Evolutionary conservation across 2,797 vertebrate species (phyloP).

Genomic region (Xenentodon cancila): DNA sequence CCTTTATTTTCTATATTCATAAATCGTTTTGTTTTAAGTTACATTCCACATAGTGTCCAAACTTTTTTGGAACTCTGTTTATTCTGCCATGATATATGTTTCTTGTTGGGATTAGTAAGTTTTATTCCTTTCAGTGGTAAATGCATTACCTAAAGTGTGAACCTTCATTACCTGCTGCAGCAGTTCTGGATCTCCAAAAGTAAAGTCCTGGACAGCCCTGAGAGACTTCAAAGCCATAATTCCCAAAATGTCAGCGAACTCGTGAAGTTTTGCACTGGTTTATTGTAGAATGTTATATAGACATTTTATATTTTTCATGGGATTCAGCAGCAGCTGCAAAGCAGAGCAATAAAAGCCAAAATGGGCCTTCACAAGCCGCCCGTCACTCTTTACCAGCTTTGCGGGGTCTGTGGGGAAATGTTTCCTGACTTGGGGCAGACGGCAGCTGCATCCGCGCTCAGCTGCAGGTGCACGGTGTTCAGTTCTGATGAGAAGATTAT

Average conservation of each 20-base stretch:
- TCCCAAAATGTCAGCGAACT: background rate
- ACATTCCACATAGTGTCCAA: too few relatives aligned
- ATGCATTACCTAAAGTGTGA: too few relatives aligned
- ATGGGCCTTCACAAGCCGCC: slow-evolving; percentile 11
- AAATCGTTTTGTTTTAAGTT: too few relatives aligned
- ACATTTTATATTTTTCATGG: slow-evolving; percentile 20
- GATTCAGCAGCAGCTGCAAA: slow-evolving; percentile 41
- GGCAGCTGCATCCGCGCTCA: background rate
- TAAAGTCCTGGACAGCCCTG: too few relatives aligned
- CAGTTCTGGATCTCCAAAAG: too few relatives aligned
- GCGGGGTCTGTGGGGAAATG: slow-evolving; percentile 32
- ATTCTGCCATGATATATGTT: too few relatives aligned
- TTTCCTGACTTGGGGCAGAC: slow-evolving; percentile 7
- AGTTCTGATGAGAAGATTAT: slow-evolving; percentile 14
- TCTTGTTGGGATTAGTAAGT: too few relatives aligned
- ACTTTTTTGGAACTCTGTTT: too few relatives aligned
- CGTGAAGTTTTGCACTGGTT: background rate
- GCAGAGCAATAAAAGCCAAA: slow-evolving; percentile 38
- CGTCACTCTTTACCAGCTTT: slow-evolving; percentile 36
- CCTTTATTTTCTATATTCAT: too few relatives aligned
- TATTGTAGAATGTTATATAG: background rate
- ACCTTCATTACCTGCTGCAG: too few relatives aligned
- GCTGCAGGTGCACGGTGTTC: background rate
- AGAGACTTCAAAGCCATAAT: too few relatives aligned
- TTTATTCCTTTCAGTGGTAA: too few relatives aligned